Evolutionary conservation across 1,140 invertebrate genomes (phyloP).

Genomic region (Asobara japonica): DNA sequence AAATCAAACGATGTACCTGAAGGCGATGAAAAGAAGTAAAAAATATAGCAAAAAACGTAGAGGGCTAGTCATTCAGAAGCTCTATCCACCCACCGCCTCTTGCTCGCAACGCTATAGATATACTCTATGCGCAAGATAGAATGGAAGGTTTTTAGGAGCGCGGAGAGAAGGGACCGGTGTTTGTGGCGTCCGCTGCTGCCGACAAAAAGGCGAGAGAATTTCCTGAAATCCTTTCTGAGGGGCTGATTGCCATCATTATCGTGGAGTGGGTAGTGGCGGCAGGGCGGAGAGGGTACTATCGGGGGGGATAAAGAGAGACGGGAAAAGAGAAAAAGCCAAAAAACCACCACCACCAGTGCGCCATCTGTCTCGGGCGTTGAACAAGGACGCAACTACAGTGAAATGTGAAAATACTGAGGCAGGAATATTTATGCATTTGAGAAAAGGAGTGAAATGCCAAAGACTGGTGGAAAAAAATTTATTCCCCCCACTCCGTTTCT

Average conservation of each 20-base stretch:
- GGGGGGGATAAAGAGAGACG: conserved; percentile 26
- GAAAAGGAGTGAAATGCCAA: conserved; percentile 18
- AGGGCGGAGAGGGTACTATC: conserved; percentile 39
- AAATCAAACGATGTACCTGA: not conserved
- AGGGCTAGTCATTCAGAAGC: conserved; percentile 31
- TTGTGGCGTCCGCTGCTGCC: conserved; percentile 64
- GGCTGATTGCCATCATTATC: conserved; percentile 68
- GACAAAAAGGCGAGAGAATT: conserved; percentile 69
- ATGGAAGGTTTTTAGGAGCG: conserved; percentile 1
- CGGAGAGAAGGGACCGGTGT: conserved; percentile 56
- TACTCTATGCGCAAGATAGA: not conserved
- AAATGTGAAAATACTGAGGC: conserved; percentile 13
- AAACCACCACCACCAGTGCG: conserved; percentile 4
- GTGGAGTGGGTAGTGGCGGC: conserved; percentile 62
- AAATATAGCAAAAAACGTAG: not conserved
- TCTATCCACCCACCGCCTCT: not conserved
- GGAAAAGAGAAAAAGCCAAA: conserved; percentile 12
- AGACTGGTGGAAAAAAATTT: not conserved
- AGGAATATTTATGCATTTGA: not conserved
- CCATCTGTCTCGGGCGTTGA: conserved; percentile 5
- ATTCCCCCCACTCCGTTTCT: not conserved
- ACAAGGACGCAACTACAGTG: conserved; percentile 6
- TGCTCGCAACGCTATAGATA: not conserved
- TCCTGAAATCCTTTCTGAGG: conserved; percentile 68
- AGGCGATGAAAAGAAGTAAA: conserved; percentile 18